These are phyloP conservation scores for Agrypnus murinus DNA, from an alignment of 2,888 invertebrate genomes.

Conservation along the genomic window DNA sequence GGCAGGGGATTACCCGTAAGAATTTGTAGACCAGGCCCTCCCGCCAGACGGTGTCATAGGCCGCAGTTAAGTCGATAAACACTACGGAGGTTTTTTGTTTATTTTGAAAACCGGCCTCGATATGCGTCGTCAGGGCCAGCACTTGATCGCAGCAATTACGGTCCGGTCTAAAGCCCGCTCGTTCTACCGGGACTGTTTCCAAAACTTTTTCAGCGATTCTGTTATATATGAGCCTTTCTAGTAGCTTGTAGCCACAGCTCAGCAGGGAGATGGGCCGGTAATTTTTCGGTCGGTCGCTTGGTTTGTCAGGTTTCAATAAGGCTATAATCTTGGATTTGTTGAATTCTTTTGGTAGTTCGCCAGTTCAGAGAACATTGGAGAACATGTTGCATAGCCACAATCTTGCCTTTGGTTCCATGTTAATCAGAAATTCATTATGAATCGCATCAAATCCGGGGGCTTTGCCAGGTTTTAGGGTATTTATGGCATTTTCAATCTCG, in stretches of 20 bases:
- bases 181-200: too few species aligned
- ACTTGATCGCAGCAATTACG: too few species aligned
- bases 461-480: neutral
- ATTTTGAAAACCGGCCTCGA: too few species aligned
- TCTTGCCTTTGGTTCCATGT: conserved; percentile 6
- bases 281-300: conserved; percentile 17
- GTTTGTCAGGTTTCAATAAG: conserved; percentile 43
- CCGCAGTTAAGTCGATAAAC: too few species aligned
- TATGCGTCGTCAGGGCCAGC: conserved; percentile 51
- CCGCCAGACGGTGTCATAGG: too few species aligned
- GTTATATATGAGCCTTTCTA: too few species aligned
- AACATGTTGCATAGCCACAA: neutral
- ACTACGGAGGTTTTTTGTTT: too few species aligned
- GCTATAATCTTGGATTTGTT: conserved; percentile 41
- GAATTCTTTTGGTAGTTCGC: conserved; percentile 29
- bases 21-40: too few species aligned
- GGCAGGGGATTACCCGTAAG: too few species aligned
- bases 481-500: neutral
- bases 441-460: conserved; percentile 19
- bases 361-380: conserved; percentile 6
- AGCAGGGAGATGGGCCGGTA: conserved; percentile 1
- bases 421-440: conserved; percentile 8
- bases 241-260: too few species aligned
- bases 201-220: conserved; percentile 41
- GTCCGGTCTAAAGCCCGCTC: conserved; percentile 55